Conservation (phyloP, 2,113 vertebrate genomes). For the Odontophorus gujanensis region DNA sequence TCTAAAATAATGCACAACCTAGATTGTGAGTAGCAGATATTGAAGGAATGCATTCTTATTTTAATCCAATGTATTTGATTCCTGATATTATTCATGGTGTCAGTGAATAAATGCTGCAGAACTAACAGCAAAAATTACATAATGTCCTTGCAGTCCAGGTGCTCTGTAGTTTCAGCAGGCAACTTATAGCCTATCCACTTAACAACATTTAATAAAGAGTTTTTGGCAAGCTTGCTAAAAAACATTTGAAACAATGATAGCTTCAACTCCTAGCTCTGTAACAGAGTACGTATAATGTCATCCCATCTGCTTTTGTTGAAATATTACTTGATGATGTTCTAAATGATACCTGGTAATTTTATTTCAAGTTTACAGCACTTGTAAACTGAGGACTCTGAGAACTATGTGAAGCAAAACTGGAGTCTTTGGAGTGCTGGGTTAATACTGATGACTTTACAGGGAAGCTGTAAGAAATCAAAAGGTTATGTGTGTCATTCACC, state of each 20-base stretch:
- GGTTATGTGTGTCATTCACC: slow-evolving; percentile 35
- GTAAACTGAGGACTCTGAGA: background rate
- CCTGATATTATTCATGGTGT: background rate
- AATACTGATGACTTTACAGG: background rate
- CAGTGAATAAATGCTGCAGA: background rate
- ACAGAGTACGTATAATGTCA: background rate
- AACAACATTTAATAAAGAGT: slow-evolving; percentile 12
- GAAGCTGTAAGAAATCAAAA: slow-evolving; percentile 23
- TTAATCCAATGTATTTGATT: background rate
- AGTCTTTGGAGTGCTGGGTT: background rate
- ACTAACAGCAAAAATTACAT: background rate
- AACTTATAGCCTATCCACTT: background rate
- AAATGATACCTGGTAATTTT: slow-evolving; percentile 12
- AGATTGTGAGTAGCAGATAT: background rate
- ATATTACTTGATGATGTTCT: background rate
- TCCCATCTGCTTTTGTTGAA: slow-evolving; percentile 23
- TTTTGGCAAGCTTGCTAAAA: background rate
- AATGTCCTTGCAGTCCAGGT: background rate
- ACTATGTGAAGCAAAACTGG: background rate
- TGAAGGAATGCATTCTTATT: slow-evolving; percentile 8
- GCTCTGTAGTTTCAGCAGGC: background rate
- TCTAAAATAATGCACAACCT: background rate
- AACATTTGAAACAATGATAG: background rate
- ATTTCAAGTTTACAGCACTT: background rate
- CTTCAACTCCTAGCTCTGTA: background rate